These are phyloP conservation scores for Lophochroa leadbeateri DNA, from an alignment of 2,113 vertebrate genomes.

Conservation along the genomic window DNA sequence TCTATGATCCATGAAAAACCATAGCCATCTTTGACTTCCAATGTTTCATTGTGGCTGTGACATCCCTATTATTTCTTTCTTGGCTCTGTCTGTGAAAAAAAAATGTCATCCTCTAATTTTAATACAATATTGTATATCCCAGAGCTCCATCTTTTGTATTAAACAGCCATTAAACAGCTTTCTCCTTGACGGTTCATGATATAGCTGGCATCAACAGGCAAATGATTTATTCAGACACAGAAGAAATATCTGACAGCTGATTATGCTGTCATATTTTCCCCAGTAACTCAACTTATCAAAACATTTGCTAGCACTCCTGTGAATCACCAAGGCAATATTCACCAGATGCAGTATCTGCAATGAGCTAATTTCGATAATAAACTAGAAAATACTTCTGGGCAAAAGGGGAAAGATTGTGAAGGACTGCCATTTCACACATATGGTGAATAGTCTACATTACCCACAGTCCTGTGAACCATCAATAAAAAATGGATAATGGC, in stretches of 20 bases:
- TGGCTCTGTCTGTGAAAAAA: background rate
- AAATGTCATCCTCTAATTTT: background rate
- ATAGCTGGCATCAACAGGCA: background rate
- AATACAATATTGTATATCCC: background rate
- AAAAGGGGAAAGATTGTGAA: background rate
- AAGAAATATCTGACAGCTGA: conserved; percentile 33
- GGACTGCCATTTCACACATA: background rate
- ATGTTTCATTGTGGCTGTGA: background rate
- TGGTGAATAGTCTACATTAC: background rate
- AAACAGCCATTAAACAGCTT: background rate
- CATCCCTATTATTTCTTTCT: background rate
- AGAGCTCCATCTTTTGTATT: background rate
- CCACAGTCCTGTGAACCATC: background rate
- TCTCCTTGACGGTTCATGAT: background rate
- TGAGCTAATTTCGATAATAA: background rate
- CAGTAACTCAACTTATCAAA: conserved; percentile 26
- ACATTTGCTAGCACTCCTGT: background rate
- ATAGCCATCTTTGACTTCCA: background rate
- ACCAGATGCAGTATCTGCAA: background rate
- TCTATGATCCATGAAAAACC: background rate
- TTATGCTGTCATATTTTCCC: background rate
- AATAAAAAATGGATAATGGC: background rate
- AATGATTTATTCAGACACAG: background rate
- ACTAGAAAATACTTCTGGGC: background rate
- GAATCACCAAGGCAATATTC: background rate